These are phyloP conservation scores for Brenthis daphne DNA, from an alignment of 2,888 invertebrate genomes.

Conservation along the genomic window DNA sequence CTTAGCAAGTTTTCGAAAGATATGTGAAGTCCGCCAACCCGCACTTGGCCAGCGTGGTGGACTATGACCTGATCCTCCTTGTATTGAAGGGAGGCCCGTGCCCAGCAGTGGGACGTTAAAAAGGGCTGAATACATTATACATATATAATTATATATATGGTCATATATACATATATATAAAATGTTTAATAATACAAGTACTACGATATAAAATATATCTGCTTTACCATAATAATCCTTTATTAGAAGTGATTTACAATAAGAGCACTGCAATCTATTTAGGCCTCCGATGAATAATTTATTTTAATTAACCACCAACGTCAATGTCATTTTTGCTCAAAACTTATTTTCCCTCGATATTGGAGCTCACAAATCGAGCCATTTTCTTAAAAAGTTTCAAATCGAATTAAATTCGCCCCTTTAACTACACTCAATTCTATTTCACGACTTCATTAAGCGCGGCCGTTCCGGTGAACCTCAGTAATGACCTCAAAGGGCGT, in stretches of 20 bases:
- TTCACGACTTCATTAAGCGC: slow-evolving; percentile 80
- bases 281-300: slow-evolving; percentile 70
- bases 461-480: slow-evolving; percentile 78
- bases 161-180: too few species aligned
- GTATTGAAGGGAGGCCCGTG: too few species aligned
- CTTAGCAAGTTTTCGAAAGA: too few species aligned
- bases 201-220: not conserved
- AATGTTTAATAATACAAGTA: too few species aligned
- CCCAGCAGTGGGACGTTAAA: too few species aligned
- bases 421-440: slow-evolving; percentile 81
- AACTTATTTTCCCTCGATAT: slow-evolving; percentile 66
- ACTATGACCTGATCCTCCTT: too few species aligned
- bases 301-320: slow-evolving; percentile 74
- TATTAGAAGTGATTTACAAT: slow-evolving; percentile 22
- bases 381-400: slow-evolving; percentile 79
- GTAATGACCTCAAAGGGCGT: slow-evolving; percentile 79
- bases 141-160: too few species aligned
- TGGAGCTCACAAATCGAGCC: slow-evolving; percentile 68
- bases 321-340: slow-evolving; percentile 69
- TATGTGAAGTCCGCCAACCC: too few species aligned
- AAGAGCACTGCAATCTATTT: slow-evolving; percentile 48
- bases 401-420: slow-evolving; percentile 81
- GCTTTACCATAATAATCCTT: slow-evolving; percentile 5
- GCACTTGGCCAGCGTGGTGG: too few species aligned
- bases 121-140: too few species aligned